phyloP scores from a whole-genome alignment of 2,113 vertebrate genomes.

The Nestor notabilis region DNA sequence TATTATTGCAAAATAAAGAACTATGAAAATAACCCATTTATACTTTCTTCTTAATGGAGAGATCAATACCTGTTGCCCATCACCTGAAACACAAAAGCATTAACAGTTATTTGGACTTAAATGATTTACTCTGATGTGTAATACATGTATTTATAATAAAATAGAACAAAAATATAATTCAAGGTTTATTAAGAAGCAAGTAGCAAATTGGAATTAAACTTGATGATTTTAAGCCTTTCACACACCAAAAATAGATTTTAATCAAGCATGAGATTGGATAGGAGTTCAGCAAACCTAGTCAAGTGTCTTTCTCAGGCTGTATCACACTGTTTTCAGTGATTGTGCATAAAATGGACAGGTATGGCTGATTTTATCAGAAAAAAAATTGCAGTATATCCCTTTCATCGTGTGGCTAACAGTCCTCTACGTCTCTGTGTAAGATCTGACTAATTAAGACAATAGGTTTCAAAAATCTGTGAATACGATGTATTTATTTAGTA shows the following conservation, averaged over 20 bases:
- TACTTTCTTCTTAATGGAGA: not conserved
- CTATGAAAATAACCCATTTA: not conserved
- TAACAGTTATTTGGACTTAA: not conserved
- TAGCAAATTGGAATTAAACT: not conserved
- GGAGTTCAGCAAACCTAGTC: not conserved
- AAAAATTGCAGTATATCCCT: not conserved
- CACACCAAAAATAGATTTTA: not conserved
- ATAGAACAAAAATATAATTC: not conserved
- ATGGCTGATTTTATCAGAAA: not conserved
- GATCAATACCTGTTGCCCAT: not conserved
- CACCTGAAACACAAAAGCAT: not conserved
- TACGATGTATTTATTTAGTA: not conserved
- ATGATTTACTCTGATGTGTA: not conserved
- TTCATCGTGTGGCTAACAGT: not conserved
- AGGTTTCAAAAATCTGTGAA: not conserved
- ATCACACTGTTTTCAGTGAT: not conserved
- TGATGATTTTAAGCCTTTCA: not conserved
- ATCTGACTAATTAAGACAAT: not conserved
- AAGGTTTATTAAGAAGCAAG: not conserved
- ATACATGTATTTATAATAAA: not conserved
- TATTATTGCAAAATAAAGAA: not conserved
- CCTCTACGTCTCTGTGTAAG: not conserved
- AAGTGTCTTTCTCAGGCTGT: not conserved
- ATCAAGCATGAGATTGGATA: not conserved
- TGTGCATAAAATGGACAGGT: not conserved